Base-by-base conservation (phyloP, 2,113 vertebrate species). In the Oreotrochilus melanogaster region DNA sequence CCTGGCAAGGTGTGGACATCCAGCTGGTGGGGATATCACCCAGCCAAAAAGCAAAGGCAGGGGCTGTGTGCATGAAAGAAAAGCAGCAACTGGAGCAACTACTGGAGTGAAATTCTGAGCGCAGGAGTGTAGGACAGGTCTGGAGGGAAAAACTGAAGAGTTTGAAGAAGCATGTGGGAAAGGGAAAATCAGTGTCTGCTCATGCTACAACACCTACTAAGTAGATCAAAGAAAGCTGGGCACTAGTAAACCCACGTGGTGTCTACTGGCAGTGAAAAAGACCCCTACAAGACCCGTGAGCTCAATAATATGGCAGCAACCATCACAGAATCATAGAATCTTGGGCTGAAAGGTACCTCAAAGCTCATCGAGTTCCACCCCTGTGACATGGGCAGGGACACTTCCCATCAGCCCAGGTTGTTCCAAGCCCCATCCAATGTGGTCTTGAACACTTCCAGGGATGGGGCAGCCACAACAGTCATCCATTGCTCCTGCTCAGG, bases 41-140 rank as follows among this genome's bases (percentile, higher is more conserved):
- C 74, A 75, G 0, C 7, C 13, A 4, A 70, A 60, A 27, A 51
- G 21, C 60, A 72, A 66, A 45, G 37, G 56, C 54, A 65, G 35
- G 1, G 0, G 11, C 13, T 2, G 1, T 5, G 14, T 21, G 23
- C 6, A 4, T 4, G 42, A 53, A 24, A 53, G 56, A 39, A 58
- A 85, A 86, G 43, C 48, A 64, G 24, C 4, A 33, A 33, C 9
- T 19, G 62, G 50, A 78, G 54, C 37, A 56, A 17, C 28, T 14
- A 9, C 39, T 78, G 45, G 7, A 3, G 3, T 1, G 7, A 33
- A 12, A 9, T 9, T 33, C 58, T 45, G 47, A 12, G 18, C 2
- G 43, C 10, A 33, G 19, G 56, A 23, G 17, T 50, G n/a, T 9
- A 27, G 30, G 23, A 37, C 19, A 21, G 39, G 23, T 51, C 13